A percentile compares a stretch with the other conserved stretches of the same genome.
phyloP scores from a whole-genome alignment of 2,113 vertebrate genomes.

The Platichthys stellatus region DNA sequence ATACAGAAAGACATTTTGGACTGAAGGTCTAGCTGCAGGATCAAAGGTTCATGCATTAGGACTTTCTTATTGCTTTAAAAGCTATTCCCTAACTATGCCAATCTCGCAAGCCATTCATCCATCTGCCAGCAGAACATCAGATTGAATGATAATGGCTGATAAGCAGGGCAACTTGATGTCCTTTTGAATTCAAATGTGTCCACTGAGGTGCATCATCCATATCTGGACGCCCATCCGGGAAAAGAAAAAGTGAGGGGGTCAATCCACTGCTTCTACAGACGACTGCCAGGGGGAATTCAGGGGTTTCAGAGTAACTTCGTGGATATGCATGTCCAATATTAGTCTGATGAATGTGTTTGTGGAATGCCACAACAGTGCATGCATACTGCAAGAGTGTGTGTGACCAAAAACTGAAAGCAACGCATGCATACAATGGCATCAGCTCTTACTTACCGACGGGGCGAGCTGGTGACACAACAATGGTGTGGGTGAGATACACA shows the following conservation, averaged over 20 bases:
- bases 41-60: conserved; percentile 68
- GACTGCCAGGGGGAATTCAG: conserved; percentile 28
- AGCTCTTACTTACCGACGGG: conserved; percentile 98
- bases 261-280: conserved; percentile 16
- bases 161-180: not conserved
- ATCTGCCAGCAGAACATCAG: conserved; percentile 42
- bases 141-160: conserved; percentile 61
- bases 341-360: conserved; percentile 63
- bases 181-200: conserved; percentile 5
- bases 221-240: conserved; percentile 25
- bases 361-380: conserved; percentile 64
- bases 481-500: conserved; percentile 87
- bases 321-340: conserved; percentile 58
- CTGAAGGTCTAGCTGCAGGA: conserved; percentile 25
- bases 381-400: conserved; percentile 48
- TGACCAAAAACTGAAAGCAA: conserved; percentile 75
- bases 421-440: conserved; percentile 85
- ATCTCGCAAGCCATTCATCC: conserved; percentile 69
- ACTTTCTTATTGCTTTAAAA: conserved; percentile 6
- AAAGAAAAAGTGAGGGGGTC: conserved; percentile 29
- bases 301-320: conserved; percentile 36
- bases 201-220: conserved; percentile 31
- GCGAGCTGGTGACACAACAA: conserved; percentile 95
- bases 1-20: conserved; percentile 3
- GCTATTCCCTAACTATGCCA: conserved; percentile 28